Evolutionary conservation across 2,797 vertebrate species (phyloP), one percentile per base, ranked within the genome.

Genomic region (Mallotus villosus): DNA sequence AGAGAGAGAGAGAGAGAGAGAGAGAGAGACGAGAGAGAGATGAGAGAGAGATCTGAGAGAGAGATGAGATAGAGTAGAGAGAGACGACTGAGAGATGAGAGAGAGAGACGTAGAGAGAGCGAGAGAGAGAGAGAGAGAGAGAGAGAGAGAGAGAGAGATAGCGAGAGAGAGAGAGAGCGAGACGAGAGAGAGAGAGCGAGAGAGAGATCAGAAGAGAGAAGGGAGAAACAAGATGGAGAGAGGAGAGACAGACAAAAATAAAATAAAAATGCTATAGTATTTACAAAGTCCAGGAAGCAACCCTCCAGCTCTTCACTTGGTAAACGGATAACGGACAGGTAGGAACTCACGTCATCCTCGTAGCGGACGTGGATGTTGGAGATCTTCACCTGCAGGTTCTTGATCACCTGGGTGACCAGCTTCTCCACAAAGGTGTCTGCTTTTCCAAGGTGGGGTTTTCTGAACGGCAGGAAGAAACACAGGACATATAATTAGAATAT

Each of bases 351-450:
- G 83, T 97, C 92, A 90, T 99, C 98, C 85, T 99, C 98, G 82
- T 99, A 99, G 78, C 98, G 96, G 81, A 99, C 76, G 61, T 99
- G 98, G 81, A 99, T 98, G 82, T 95, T 97, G 71, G 95, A 97
- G 88, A 99, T 98, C 90, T 97, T 97, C 86, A 99, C 91, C 81
- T 99, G 97, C 79, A 99, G 92, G 91, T 99, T 99, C 93, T 97
- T 99, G 83, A 99, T 98, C 82, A 99, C 95, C 88, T 99, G 98
- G 81, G 97, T 98, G 72, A 97, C 90, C 76, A 99, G 90, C 80
- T 99, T 99, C 92, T 99, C 98, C 79, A 95, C 86, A 84, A 99
- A 99, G 4, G 95, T 96, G 86, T 98, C 84, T 97, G 97, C 73
- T 96, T 98, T 83, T 97, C 95, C 21, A 88, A 63, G 57, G 76